A percentile compares a stretch with the other conserved stretches of the same genome.
phyloP scores from a whole-genome alignment of 2,113 vertebrate species.

The Sclerurus mexicanus region DNA sequence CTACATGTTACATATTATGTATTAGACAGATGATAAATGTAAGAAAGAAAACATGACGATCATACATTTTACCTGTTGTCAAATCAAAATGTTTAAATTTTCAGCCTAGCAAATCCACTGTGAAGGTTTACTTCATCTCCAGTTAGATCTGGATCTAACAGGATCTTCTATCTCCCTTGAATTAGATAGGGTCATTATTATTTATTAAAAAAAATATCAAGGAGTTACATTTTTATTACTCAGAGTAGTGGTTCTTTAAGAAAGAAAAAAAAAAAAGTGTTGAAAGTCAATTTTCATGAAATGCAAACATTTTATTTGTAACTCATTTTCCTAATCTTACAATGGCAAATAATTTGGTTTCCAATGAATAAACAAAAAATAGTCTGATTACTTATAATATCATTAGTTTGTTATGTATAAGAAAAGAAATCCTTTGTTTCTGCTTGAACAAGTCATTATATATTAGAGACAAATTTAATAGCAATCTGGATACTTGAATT shows the following conservation, averaged over 20 bases:
- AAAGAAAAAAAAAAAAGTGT: background rate
- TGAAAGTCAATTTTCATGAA: background rate
- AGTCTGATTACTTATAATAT: background rate
- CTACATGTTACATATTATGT: background rate
- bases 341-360: background rate
- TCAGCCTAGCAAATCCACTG: background rate
- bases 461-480: background rate
- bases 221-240: background rate
- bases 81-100: background rate
- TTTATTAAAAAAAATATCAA: background rate
- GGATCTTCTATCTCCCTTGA: background rate
- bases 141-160: background rate
- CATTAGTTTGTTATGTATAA: background rate
- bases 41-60: background rate
- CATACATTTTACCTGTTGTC: background rate
- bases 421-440: background rate
- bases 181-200: background rate
- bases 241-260: background rate
- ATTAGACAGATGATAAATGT: background rate
- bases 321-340: background rate
- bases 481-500: background rate
- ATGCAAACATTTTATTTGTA: background rate
- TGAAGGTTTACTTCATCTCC: background rate
- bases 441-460: background rate
- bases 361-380: background rate